Base-by-base conservation (phyloP, 2,113 vertebrate species). In the Lepisosteus oculatus region DNA sequence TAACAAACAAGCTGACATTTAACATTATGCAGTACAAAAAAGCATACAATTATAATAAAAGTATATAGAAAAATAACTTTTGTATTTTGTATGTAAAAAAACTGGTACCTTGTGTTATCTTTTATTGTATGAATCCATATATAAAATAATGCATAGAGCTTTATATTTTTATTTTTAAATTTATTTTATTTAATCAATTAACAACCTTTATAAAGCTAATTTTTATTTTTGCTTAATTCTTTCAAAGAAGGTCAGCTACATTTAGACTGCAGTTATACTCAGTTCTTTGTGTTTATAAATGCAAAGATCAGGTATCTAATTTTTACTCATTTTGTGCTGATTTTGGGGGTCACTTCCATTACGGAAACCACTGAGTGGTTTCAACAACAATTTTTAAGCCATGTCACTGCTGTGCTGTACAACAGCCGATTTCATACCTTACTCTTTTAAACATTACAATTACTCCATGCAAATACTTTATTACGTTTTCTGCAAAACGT, bases 351-450 rank as follows among this genome's bases (percentile, higher is more conserved):
- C 80, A 69, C 75, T 51, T 85, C 78, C 56, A 73, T 72, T 78
- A 81, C 83, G 84, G 86, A 90, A 89, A 85, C 81, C 69, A 71
- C 72, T 72, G 59, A 8, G 15, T 76, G 15, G 15, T 17, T 17
- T 17, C 47, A 7, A 41, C 6, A 63, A 45, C 9, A 79, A 43
- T 6, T 71, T 54, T 15, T 78, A 54, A 69, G 70, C 79, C 77
- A 74, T 74, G 83, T 73, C 76, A 57, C 6, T 54, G 62, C 55
- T 74, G 64, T 69, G 64, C 59, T 13, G 29, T 61, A 90, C 85
- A 86, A 88, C 86, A 86, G 79, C 67, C 61, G 86, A 88, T 89
- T 90, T 88, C 81, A 90, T 79, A 82, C 84, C 81, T 85, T 79
- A 76, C n/a, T 81, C 83, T 75, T 65, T 77, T 81, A 80, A 81